phyloP scores from a whole-genome alignment of 2,888 invertebrate species.

The Rhagonycha fulva region DNA sequence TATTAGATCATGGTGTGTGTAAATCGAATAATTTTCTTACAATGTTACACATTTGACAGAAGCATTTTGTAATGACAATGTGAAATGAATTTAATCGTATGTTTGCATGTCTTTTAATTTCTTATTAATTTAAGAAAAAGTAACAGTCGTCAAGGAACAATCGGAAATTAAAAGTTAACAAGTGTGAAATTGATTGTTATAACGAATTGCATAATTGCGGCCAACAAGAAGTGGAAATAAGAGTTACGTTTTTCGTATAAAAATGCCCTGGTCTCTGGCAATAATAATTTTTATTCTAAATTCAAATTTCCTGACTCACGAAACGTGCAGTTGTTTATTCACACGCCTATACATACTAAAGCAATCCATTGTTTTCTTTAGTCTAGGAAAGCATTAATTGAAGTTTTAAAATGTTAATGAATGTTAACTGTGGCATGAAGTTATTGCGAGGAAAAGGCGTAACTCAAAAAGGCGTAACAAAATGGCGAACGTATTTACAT shows the following conservation, averaged over 20 bases:
- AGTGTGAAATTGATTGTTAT: conserved; percentile 28
- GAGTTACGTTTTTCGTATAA: background rate
- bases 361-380: conserved; percentile 25
- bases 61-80: too few relatives aligned
- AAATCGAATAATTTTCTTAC: too few relatives aligned
- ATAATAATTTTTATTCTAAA: background rate
- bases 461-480: conserved; percentile 47
- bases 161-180: conserved; percentile 26
- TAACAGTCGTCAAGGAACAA: conserved; percentile 25
- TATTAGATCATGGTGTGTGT: too few relatives aligned
- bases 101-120: background rate
- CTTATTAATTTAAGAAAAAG: conserved; percentile 7
- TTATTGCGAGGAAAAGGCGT: conserved; percentile 40
- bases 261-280: background rate
- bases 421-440: conserved; percentile 43
- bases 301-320: background rate
- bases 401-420: conserved; percentile 42
- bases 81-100: background rate
- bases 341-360: background rate
- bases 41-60: too few relatives aligned
- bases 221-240: conserved; percentile 17
- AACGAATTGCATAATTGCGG: conserved; percentile 26
- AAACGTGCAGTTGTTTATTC: background rate
- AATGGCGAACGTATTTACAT: conserved; percentile 50
- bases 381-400: conserved; percentile 27